Evolutionary conservation across 2,797 vertebrate genomes (phyloP), one percentile per base, ranked within the genome.

Genomic region (Mormyrops attenuatus): DNA sequence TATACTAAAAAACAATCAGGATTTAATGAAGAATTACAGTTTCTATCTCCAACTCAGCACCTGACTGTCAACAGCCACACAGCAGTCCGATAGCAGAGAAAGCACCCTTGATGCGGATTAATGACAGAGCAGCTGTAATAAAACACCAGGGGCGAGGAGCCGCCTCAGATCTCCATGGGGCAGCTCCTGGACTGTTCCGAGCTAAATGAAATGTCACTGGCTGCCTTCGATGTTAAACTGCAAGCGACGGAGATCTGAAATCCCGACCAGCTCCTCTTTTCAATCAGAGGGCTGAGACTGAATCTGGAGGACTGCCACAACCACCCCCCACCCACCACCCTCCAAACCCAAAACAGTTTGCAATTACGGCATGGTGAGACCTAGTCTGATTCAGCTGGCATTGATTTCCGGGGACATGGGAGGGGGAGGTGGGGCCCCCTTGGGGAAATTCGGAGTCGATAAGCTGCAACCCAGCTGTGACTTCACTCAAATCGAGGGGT

Each of bases 351-450:
- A 93, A 89, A 44, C 34, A 91, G 89, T 93, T 92, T 92, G 89
- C 92, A 94, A 95, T 95, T 94, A 93, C 90, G 93, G 90, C 88
- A 90, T 63, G 84, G 92, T 91, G 91, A 93, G 92, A 89, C 90
- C 94, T 93, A 91, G 89, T 93, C 90, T 92, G 94, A 94, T 95
- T 93, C 93, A 90, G 91, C 88, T 89, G 92, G 73, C 90, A 95
- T 95, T 85, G 94, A 95, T 95, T 93, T 87, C 0, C 52, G 89
- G 92, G 38, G 89, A 90, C 85, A 91, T 53, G 91, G 93, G 93
- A 91, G 90, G 8, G 91, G 93, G 93, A 91, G 90, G 47, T n/a
- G 66, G 41, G 44, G n/a, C 17, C 41, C 73, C 73, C 38, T n/a
- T 44, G 38, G 73, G 73, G 41, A 44, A 11, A 85, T 20, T 17